phyloP scores from a whole-genome alignment of 2,888 invertebrate genomes.

The Pyrocoelia pectoralis region DNA sequence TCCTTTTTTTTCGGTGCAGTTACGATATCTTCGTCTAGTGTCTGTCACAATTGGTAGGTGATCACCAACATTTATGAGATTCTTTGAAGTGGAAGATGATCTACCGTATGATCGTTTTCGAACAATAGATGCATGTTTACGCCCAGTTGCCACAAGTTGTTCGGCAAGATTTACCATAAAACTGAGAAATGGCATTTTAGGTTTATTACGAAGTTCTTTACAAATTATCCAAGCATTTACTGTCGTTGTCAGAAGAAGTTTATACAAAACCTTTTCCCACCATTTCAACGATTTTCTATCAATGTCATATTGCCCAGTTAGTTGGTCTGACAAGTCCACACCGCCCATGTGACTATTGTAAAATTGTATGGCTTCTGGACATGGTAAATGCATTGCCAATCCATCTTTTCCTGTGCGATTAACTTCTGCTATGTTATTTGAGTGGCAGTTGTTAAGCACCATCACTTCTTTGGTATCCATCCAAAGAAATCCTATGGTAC shows the following conservation, averaged over 20 bases:
- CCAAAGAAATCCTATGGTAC: background rate
- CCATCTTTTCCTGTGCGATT: background rate
- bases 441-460: background rate
- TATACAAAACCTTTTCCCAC: background rate
- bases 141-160: background rate
- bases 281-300: background rate
- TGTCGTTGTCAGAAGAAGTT: background rate
- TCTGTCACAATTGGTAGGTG: background rate
- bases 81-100: background rate
- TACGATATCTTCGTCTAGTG: background rate
- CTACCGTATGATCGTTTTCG: background rate
- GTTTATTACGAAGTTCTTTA: background rate
- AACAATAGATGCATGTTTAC: background rate
- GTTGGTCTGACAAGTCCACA: background rate
- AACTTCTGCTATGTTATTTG: background rate
- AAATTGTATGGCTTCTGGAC: background rate
- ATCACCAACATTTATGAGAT: background rate
- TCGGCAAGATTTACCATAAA: background rate
- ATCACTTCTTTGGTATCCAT: too few species aligned
- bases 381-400: background rate
- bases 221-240: background rate
- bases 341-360: background rate
- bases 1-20: background rate
- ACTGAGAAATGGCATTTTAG: background rate
- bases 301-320: background rate